Evolutionary conservation across 2,888 invertebrate genomes (phyloP), one percentile per base, ranked within the genome.

Genomic region (Macrosoma leucophasiata): DNA sequence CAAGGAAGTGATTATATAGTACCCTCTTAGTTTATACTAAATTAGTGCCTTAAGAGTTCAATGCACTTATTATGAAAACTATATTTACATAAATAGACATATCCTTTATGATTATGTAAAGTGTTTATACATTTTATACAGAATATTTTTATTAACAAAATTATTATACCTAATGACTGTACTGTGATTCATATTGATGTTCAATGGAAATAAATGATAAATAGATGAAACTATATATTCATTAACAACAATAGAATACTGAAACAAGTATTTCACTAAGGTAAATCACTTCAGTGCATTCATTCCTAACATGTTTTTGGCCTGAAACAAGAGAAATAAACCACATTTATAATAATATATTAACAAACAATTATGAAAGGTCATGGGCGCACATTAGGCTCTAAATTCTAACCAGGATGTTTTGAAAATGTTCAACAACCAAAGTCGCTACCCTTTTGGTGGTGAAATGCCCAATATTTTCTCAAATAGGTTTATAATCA

Each of bases 1-100:
- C 56, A 55, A 41, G 84, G 84, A 46, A 86, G 79, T 67, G 84
- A 84, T 54, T 86, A 86, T 39, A 85, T 87, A 52, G 68, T 77
- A 38, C 59, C 63, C 46, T 71, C 75, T 58, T 75, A 76, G 60
- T 31, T 36, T 39, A 33, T 43, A 25, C 42, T 47, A 46, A 42
- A 43, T n/a, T 40, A 58, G 70, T 70, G 69, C 68, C 72, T 70
- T 68, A 52, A 48, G 41, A 45, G 41, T 52, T 50, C 39, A 46
- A 48, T 55, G 52, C 57, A 42, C 39, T 32, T 25, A 30, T 48
- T 43, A 52, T 54, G 56, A 52, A 53, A 36, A 44, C 36, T 51
- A 41, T 52, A 14, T 12, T 13, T 35, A 29, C 24, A 10, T 21
- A 21, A 8, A 19, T 24, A 13, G 12, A 46, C 46, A 50, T 50